Base-by-base conservation (phyloP, 2,113 vertebrate species). In the Forbesichthys papilliferus region DNA sequence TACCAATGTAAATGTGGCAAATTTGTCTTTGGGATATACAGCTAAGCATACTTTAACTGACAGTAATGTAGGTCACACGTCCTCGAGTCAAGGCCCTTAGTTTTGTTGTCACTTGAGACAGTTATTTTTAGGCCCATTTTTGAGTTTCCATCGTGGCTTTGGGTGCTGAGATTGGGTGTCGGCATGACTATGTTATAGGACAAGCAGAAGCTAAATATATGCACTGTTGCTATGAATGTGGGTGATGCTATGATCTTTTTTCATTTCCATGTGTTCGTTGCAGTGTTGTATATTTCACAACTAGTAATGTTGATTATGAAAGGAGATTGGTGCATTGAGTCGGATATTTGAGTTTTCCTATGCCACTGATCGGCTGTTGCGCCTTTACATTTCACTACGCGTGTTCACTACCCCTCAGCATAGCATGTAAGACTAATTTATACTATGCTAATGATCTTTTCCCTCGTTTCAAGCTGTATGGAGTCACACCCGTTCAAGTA, bases 41-140 rank as follows among this genome's bases (percentile, higher is more conserved):
- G 58, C 57, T 64, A 11, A 69, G 5, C 11, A 58, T 33, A 42
- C 62, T 78, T 82, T 77, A 73, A 78, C 69, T 68, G 62, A 80
- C 20, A 66, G 75, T 64, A 83, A 88, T 88, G 77, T 87, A 79
- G 85, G 88, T 73, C 87, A 84, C 1, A 73, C 84, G 55, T 73
- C 78, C 80, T 87, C 82, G 85, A 88, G 81, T 92, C 83, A 83
- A 77, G 70, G 56, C 62, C 73, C 84, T 72, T 34, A 59, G 73
- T 87, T 88, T 84, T 91, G 92, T 92, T 91, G 88, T 92, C 86
- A 91, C 88, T 91, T 91, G 86, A 91, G 90, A 89, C 87, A 87
- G 88, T 88, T 93, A 93, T 92, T 89, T 93, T 91, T 92, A 92
- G 91, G 82, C 66, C 79, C 75, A 91, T 91, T 90, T 89, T 75